Evolutionary conservation across 2,113 vertebrate genomes (phyloP).

Genomic region (Colaptes auratus): DNA sequence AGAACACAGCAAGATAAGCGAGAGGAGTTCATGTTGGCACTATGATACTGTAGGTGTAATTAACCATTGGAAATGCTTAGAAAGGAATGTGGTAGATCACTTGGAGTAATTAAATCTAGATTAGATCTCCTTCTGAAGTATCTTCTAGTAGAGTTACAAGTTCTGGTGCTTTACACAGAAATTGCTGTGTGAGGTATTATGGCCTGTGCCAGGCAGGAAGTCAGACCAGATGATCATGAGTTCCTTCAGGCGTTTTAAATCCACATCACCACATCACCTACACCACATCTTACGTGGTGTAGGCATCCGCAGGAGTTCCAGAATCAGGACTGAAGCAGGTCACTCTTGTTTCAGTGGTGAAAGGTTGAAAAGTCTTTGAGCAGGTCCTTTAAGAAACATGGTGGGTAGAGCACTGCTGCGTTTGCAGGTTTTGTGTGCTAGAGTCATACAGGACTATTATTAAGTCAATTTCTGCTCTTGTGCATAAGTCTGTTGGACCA

Average conservation of each 20-base stretch:
- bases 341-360: slow-evolving; percentile 30
- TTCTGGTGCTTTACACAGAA: slow-evolving; percentile 59
- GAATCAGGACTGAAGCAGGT: slow-evolving; percentile 14
- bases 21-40: neutral
- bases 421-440: neutral
- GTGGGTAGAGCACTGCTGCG: fast-evolving
- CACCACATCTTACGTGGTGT: slow-evolving; percentile 45
- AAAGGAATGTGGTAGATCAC: slow-evolving; percentile 59
- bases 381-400: neutral
- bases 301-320: slow-evolving; percentile 43
- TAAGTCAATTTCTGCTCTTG: neutral
- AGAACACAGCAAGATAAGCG: slow-evolving; percentile 42
- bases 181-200: slow-evolving; percentile 26
- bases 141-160: slow-evolving; percentile 46
- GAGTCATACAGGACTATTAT: fast-evolving
- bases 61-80: slow-evolving; percentile 32
- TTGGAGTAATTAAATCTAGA: slow-evolving; percentile 63
- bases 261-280: slow-evolving; percentile 40
- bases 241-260: slow-evolving; percentile 61
- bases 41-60: neutral
- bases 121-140: slow-evolving; percentile 58
- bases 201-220: slow-evolving; percentile 55
- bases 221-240: slow-evolving; percentile 44
- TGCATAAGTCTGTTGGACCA: no score
- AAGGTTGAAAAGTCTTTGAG: slow-evolving; percentile 37